Evolutionary conservation across 1,140 invertebrate genomes (phyloP).

Genomic region (Drosophila funebris): DNA sequence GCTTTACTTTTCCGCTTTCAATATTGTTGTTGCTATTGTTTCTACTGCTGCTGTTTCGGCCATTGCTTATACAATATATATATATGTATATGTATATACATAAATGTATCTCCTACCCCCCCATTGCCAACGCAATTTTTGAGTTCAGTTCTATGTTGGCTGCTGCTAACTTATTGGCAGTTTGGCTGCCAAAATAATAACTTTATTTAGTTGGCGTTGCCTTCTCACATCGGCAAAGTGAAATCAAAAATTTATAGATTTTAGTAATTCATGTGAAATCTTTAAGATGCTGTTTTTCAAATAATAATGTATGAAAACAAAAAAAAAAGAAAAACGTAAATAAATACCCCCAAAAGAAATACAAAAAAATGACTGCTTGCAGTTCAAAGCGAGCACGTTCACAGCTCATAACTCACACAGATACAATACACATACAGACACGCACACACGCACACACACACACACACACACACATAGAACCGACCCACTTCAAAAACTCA

Average conservation of each 20-base stretch:
- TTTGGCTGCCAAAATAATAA: slow-evolving; percentile 62
- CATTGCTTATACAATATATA: slow-evolving; percentile 22
- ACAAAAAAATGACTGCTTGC: slow-evolving; percentile 37
- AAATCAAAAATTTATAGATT: slow-evolving; percentile 82
- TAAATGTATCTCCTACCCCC: no score
- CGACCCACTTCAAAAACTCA: slow-evolving; percentile 73
- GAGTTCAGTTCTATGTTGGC: slow-evolving; percentile 28
- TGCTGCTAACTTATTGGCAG: slow-evolving; percentile 69
- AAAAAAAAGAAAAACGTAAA: slow-evolving; percentile 19
- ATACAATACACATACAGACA: slow-evolving; percentile 58
- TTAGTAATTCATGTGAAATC: slow-evolving; percentile 82
- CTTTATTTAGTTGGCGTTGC: slow-evolving; percentile 42
- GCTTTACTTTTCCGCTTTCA: slow-evolving; percentile 46
- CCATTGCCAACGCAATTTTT: background rate
- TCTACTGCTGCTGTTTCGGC: slow-evolving; percentile 18
- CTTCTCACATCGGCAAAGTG: slow-evolving; percentile 59
- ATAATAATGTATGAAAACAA: slow-evolving; percentile 52
- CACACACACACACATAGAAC: slow-evolving; percentile 25
- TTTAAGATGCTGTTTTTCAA: slow-evolving; percentile 72
- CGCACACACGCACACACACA: slow-evolving; percentile 34
- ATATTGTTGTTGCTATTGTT: slow-evolving; percentile 22
- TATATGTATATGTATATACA: no score
- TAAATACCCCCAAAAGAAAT: slow-evolving; percentile 3
- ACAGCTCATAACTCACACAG: slow-evolving; percentile 67
- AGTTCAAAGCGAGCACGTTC: slow-evolving; percentile 67